A percentile compares a stretch with the other conserved stretches of the same genome.
Evolutionary conservation across 1,140 invertebrate species (phyloP).

Genomic region (Ooceraea biroi): DNA sequence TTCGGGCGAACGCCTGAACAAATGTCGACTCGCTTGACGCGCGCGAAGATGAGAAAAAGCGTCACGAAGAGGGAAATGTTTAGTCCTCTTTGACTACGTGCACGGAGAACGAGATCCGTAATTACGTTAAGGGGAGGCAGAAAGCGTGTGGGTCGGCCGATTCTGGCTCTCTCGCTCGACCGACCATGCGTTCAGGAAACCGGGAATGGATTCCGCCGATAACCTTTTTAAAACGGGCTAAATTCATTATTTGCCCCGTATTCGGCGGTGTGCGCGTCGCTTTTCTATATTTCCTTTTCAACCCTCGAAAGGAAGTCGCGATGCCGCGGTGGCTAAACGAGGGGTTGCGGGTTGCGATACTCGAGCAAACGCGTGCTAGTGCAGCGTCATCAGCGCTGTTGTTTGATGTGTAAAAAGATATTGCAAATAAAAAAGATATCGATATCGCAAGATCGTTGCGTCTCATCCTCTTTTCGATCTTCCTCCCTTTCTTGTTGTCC

Average conservation of each 20-base stretch:
- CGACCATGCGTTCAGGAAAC: slow-evolving; percentile 73
- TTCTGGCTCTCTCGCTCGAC: slow-evolving; percentile 62
- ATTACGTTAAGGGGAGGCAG: slow-evolving; percentile 68
- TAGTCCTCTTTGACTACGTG: slow-evolving; percentile 66
- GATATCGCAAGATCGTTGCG: too few relatives aligned
- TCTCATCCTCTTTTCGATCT: background rate
- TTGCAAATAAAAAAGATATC: too few relatives aligned
- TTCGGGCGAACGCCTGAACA: slow-evolving; percentile 66
- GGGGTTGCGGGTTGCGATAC: slow-evolving; percentile 13
- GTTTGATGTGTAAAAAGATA: slow-evolving; percentile 13
- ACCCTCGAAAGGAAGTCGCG: slow-evolving; percentile 54
- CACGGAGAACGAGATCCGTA: slow-evolving; percentile 66
- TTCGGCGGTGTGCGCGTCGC: slow-evolving; percentile 28
- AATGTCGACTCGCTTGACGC: slow-evolving; percentile 68
- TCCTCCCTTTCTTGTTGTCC: background rate
- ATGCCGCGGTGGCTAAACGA: slow-evolving; percentile 45
- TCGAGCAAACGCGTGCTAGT: slow-evolving; percentile 14
- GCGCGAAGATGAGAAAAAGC: slow-evolving; percentile 19
- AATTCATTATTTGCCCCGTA: slow-evolving; percentile 72
- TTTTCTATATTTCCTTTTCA: slow-evolving; percentile 58
- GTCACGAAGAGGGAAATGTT: slow-evolving; percentile 54
- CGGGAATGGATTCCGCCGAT: slow-evolving; percentile 70
- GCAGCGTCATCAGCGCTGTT: background rate
- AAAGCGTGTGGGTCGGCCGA: slow-evolving; percentile 2
- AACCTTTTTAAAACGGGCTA: slow-evolving; percentile 75